Evolutionary conservation across 2,888 invertebrate species (phyloP).

Genomic region (Tachina fera): DNA sequence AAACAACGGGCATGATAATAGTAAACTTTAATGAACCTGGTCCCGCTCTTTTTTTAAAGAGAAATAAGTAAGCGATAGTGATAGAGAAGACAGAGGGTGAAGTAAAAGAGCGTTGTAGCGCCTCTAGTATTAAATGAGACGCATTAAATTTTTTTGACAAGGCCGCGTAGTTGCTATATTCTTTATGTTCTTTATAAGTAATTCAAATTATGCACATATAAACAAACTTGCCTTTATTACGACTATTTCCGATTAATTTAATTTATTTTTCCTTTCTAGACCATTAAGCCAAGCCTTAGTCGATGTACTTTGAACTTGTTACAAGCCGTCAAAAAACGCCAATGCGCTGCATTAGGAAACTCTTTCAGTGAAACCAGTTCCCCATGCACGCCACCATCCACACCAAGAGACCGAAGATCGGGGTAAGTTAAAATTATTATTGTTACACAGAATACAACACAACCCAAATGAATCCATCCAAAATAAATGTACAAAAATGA

Average conservation of each 20-base stretch:
- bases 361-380: constrained; percentile 83
- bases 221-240: neutral
- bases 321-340: constrained; percentile 82
- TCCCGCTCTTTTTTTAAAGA: too few species aligned
- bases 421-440: constrained; percentile 78
- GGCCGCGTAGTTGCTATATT: too few species aligned
- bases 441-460: neutral
- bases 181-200: too few species aligned
- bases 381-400: constrained; percentile 83
- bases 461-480: constrained; percentile 22
- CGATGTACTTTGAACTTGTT: constrained; percentile 82
- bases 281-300: constrained; percentile 83
- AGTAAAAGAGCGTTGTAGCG: too few species aligned
- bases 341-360: constrained; percentile 82
- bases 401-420: constrained; percentile 82
- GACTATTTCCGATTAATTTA: neutral
- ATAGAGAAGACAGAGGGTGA: too few species aligned
- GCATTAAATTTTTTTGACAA: too few species aligned
- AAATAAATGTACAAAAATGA: constrained; percentile 70
- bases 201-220: neutral
- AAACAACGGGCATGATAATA: too few species aligned
- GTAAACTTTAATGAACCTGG: too few species aligned
- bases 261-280: constrained; percentile 73
- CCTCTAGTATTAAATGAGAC: too few species aligned
- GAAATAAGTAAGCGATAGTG: too few species aligned